phyloP scores from a whole-genome alignment of 1,140 invertebrate genomes.

The Zeugodacus cucurbitae region DNA sequence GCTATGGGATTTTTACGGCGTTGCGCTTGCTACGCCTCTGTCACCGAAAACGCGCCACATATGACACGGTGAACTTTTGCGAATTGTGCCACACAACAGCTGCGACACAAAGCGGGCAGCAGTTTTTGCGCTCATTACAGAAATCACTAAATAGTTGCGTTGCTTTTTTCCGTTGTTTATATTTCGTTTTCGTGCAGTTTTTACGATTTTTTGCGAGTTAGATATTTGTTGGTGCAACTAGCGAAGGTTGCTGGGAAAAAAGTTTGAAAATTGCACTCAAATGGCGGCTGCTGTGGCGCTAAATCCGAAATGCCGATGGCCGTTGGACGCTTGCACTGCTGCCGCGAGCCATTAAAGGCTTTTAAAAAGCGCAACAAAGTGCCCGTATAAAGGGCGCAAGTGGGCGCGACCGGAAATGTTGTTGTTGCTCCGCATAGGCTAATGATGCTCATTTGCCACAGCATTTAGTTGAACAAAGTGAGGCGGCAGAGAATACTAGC shows the following conservation, averaged over 20 bases:
- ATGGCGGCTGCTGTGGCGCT: not conserved
- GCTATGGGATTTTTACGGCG: not conserved
- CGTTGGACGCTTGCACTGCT: not conserved
- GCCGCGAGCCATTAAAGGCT: not conserved
- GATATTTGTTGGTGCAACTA: not conserved
- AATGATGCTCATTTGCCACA: conserved; percentile 30
- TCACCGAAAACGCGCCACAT: not conserved
- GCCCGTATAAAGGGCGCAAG: not conserved
- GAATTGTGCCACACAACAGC: not conserved
- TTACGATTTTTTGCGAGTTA: not conserved
- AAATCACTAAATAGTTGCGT: not conserved
- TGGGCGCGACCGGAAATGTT: not conserved
- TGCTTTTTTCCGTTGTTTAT: not conserved
- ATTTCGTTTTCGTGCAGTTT: not conserved
- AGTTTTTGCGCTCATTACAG: not conserved
- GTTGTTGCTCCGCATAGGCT: not conserved
- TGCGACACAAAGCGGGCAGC: not conserved
- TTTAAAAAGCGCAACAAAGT: conserved; percentile 15
- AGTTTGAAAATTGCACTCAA: not conserved
- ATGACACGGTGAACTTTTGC: conserved; percentile 17
- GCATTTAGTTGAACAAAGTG: not conserved
- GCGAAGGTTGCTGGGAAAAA: not conserved
- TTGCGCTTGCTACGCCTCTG: not conserved
- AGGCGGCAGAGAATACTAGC: not conserved
- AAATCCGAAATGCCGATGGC: not conserved